Conservation (phyloP, 2,113 vertebrate genomes). For the Myrmecobius fasciatus region DNA sequence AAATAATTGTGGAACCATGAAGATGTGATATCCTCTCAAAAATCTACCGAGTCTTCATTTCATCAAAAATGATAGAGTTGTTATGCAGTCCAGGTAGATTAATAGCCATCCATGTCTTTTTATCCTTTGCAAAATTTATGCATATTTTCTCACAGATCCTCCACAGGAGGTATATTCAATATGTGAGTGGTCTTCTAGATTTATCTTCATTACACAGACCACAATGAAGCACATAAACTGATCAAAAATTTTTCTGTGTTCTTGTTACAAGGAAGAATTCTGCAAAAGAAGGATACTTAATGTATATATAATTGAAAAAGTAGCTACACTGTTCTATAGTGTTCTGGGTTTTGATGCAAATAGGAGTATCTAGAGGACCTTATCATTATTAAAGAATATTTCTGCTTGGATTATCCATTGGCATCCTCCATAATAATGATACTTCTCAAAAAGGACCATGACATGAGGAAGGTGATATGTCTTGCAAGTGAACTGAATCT, state of each 20-base stretch:
- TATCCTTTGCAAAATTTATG: not conserved
- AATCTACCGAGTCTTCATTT: not conserved
- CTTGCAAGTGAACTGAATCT: too few relatives aligned
- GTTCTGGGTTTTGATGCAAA: not conserved
- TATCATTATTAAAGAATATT: not conserved
- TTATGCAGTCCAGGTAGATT: not conserved
- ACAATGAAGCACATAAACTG: not conserved
- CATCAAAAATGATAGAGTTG: not conserved
- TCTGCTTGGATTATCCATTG: not conserved
- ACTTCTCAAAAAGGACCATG: not conserved
- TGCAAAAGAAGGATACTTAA: too few relatives aligned
- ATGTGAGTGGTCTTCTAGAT: not conserved
- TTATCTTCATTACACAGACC: not conserved
- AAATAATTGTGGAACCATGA: not conserved
- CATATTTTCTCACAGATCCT: not conserved
- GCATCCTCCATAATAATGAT: not conserved
- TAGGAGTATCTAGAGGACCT: not conserved
- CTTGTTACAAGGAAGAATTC: too few relatives aligned
- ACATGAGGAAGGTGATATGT: too few relatives aligned
- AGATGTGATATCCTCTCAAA: not conserved
- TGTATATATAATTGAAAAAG: too few relatives aligned
- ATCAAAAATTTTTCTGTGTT: not conserved
- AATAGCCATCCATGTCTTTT: not conserved
- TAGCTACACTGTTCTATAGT: not conserved
- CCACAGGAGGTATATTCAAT: not conserved